Evolutionary conservation across 2,113 vertebrate genomes (phyloP).

Genomic region (Corydoras sp.): DNA sequence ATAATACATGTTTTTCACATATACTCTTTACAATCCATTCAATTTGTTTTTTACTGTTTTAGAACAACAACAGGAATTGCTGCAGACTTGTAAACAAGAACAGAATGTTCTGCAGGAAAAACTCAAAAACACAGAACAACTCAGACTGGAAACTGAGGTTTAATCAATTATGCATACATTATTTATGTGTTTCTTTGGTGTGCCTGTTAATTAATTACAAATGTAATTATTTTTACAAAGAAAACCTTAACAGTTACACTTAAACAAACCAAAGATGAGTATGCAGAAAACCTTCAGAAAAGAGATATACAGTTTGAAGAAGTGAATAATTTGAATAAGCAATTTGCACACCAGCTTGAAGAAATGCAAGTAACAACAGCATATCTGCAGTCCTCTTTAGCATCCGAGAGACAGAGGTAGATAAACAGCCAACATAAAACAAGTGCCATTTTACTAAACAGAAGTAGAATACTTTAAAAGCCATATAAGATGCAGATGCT

Average conservation of each 20-base stretch:
- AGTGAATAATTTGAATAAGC: constrained; percentile 59
- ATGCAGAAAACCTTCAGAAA: constrained; percentile 63
- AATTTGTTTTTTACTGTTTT: constrained; percentile 30
- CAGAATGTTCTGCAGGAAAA: constrained; percentile 66
- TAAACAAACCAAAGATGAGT: constrained; percentile 59
- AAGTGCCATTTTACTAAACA: not conserved
- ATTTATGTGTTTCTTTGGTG: not conserved
- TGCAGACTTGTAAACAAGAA: constrained; percentile 65
- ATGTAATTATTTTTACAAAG: not conserved
- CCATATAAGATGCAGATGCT: too few relatives aligned
- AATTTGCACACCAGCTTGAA: constrained; percentile 61
- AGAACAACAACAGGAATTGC: constrained; percentile 65
- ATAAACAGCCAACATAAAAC: constrained; percentile 8
- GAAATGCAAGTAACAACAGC: constrained; percentile 60
- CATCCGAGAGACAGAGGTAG: constrained; percentile 73
- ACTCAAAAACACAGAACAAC: constrained; percentile 63
- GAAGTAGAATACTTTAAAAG: not conserved
- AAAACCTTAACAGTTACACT: constrained; percentile 46
- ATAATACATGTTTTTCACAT: too few relatives aligned
- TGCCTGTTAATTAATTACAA: not conserved
- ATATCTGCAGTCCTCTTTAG: constrained; percentile 65
- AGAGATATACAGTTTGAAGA: constrained; percentile 71
- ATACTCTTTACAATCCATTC: not conserved
- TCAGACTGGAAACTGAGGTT: constrained; percentile 71
- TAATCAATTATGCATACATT: constrained; percentile 1